phyloP scores from a whole-genome alignment of 2,113 vertebrate genomes.

The Sapajus apella region DNA sequence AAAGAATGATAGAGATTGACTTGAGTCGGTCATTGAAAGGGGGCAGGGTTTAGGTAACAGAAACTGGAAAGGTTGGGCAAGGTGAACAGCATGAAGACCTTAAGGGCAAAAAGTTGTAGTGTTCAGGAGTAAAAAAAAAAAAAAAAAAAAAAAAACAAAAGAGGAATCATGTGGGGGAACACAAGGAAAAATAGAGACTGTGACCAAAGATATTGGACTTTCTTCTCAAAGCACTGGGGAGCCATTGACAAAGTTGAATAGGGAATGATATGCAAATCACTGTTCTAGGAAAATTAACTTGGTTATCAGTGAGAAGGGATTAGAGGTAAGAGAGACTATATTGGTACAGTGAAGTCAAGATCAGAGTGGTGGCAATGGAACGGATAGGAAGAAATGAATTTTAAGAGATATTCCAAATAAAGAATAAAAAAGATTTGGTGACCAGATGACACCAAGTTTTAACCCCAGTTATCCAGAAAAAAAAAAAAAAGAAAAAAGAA shows the following conservation, averaged over 20 bases:
- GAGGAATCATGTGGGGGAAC: neutral
- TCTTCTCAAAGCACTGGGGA: neutral
- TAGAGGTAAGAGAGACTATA: neutral
- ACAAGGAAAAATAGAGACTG: neutral
- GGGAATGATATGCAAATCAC: neutral
- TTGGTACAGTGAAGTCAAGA: neutral
- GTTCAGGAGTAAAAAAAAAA: neutral
- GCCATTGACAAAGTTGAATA: neutral
- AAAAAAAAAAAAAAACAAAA: neutral
- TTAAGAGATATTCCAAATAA: constrained; percentile 31
- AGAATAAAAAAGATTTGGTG: constrained; percentile 26
- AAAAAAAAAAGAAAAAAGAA: neutral
- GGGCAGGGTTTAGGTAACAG: neutral
- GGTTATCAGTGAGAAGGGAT: neutral
- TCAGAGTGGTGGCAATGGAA: neutral
- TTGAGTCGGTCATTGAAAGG: neutral
- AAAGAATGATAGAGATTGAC: neutral
- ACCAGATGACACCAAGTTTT: neutral
- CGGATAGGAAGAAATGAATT: neutral
- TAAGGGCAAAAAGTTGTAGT: neutral
- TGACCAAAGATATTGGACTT: neutral
- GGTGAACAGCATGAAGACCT: neutral
- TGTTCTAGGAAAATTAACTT: constrained; percentile 22
- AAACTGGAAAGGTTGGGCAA: neutral
- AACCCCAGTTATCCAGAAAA: constrained; percentile 15